Evolutionary conservation across 2,888 invertebrate species (phyloP).

Genomic region (Corbicula japonica): DNA sequence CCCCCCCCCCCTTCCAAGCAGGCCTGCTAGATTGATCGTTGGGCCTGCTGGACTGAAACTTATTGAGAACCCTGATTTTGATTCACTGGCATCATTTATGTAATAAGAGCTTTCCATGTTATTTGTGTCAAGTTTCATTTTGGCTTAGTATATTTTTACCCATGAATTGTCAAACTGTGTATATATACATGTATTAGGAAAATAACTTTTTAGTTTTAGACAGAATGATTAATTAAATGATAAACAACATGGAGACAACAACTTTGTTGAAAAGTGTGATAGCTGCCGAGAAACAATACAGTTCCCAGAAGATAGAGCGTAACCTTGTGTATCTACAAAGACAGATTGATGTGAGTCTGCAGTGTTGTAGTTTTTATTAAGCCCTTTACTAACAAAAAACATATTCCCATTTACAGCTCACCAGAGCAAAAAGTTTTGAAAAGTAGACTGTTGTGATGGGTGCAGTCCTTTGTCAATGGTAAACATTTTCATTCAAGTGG

Average conservation of each 20-base stretch:
- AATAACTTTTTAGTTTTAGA: not conserved
- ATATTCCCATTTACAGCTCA: not conserved
- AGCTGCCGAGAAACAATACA: constrained; percentile 79
- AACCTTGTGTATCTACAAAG: constrained; percentile 78
- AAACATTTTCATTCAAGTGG: not conserved
- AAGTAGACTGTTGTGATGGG: not conserved
- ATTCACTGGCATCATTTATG: not conserved
- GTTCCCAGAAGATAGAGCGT: constrained; percentile 75
- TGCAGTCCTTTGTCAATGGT: not conserved
- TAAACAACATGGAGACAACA: constrained; percentile 69
- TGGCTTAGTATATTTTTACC: not conserved
- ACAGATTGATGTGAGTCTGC: constrained; percentile 82
- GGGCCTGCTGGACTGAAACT: not conserved
- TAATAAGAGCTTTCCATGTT: not conserved
- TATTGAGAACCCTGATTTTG: not conserved
- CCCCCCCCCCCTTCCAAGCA: no score
- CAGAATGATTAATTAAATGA: constrained; percentile 1
- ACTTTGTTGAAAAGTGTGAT: constrained; percentile 79
- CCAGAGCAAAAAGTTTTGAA: not conserved
- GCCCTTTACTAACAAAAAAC: not conserved
- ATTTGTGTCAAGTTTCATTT: not conserved
- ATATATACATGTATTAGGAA: not conserved
- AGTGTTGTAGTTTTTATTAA: not conserved
- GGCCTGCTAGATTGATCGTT: no score
- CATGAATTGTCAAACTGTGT: not conserved